Evolutionary conservation across 64 coral and sea anemone genomes (phyloP).

Genomic region (Montipora sp.): DNA sequence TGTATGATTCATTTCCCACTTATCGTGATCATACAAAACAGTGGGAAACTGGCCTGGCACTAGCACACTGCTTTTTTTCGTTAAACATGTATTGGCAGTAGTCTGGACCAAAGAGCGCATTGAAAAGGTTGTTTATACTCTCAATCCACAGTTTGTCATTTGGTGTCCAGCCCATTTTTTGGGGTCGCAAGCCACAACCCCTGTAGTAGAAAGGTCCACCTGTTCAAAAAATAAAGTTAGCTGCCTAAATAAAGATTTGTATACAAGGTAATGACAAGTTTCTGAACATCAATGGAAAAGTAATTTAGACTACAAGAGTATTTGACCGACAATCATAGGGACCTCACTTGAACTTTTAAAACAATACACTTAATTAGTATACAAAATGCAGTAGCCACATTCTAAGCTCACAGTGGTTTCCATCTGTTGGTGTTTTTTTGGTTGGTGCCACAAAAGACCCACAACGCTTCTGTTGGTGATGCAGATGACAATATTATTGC

Average conservation of each 20-base stretch:
- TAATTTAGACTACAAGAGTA: no score
- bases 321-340: no score
- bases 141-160: constrained; percentile 21
- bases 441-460: neutral
- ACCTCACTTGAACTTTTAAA: no score
- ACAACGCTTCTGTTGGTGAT: neutral
- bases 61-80: neutral
- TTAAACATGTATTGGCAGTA: constrained; percentile 27
- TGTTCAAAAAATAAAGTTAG: neutral
- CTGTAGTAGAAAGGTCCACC: constrained; percentile 15
- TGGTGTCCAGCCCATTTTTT: constrained; percentile 22
- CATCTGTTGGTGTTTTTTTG: neutral
- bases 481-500: neutral
- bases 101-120: constrained; percentile 52
- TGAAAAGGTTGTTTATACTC: constrained; percentile 36
- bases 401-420: neutral
- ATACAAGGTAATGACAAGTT: no score
- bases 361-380: no score
- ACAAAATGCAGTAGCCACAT: no score
- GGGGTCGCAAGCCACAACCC: constrained; percentile 52
- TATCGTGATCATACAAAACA: neutral
- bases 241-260: no score
- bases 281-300: no score
- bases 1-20: neutral
- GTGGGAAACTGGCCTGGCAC: neutral